phyloP scores from a whole-genome alignment of 2,797 vertebrate species.

The Hybognathus amarus region DNA sequence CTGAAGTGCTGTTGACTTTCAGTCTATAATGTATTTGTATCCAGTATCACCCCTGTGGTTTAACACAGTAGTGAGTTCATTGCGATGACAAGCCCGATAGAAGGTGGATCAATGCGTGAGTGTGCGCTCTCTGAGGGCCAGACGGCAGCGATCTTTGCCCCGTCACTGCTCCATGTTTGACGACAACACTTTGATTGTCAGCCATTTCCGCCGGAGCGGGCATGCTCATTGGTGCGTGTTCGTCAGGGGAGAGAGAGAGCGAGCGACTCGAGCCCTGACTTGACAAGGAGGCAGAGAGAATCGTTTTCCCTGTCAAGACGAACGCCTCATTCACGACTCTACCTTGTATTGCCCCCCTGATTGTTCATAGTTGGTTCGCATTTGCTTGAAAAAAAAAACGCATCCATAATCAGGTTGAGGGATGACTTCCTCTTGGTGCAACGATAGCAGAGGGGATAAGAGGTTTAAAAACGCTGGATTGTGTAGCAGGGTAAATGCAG shows the following conservation, averaged over 20 bases:
- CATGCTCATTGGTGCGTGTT: conserved; percentile 55
- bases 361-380: neutral
- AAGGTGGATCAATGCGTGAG: conserved; percentile 58
- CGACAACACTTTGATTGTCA: conserved; percentile 63
- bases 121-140: conserved; percentile 49
- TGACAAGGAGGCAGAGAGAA: conserved; percentile 27
- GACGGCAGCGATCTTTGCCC: conserved; percentile 58
- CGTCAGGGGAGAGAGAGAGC: conserved; percentile 53
- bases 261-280: conserved; percentile 24
- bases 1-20: conserved; percentile 50
- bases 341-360: neutral
- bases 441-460: conserved; percentile 82
- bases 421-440: conserved; percentile 62
- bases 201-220: conserved; percentile 53
- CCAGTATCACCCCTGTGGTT: conserved; percentile 62
- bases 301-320: conserved; percentile 31
- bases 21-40: conserved; percentile 61
- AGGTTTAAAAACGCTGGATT: conserved; percentile 83
- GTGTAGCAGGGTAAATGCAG: conserved; percentile 92
- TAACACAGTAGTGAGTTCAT: conserved; percentile 61
- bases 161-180: conserved; percentile 54
- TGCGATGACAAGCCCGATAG: conserved; percentile 62
- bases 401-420: conserved; percentile 27
- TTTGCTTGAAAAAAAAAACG: neutral
- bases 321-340: neutral